These are phyloP conservation scores for Microtus oregoni DNA, from an alignment of 2,113 vertebrate genomes.

Conservation along the genomic window DNA sequence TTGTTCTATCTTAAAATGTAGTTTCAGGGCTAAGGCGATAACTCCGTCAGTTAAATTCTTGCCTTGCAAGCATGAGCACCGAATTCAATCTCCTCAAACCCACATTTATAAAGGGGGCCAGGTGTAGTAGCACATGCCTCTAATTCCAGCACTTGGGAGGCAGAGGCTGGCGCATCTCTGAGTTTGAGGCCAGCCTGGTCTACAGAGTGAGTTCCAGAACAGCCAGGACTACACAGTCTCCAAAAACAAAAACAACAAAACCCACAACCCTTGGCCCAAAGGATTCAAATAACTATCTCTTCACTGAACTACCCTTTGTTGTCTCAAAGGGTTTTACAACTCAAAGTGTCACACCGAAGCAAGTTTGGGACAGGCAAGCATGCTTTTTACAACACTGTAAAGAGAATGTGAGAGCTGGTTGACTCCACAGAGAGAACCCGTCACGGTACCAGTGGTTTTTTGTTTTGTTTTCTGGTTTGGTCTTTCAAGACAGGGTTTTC, in stretches of 20 bases:
- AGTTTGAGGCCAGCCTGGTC: no score
- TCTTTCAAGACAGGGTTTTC: no score
- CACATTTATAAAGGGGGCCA: not conserved
- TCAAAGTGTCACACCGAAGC: not conserved
- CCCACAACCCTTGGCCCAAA: not conserved
- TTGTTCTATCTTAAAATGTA: slow-evolving; percentile 25
- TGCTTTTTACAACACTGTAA: not conserved
- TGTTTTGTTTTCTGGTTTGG: no score
- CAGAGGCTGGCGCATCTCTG: no score
- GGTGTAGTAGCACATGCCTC: not conserved
- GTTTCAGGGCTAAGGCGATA: not conserved
- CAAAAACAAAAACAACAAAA: slow-evolving; percentile 12
- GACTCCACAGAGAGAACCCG: not conserved
- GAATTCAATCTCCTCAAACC: not conserved
- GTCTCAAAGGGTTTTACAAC: not conserved
- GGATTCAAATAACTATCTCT: not conserved
- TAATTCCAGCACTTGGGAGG: not conserved
- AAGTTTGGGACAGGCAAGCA: not conserved
- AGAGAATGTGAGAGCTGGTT: not conserved
- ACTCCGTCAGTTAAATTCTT: not conserved
- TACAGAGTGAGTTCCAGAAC: no score
- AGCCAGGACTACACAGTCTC: not conserved
- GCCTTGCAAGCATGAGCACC: not conserved
- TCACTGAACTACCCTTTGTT: not conserved
- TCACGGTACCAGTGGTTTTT: not conserved